Base-by-base conservation (phyloP, 2,888 invertebrate species). In the Mayetiola destructor region DNA sequence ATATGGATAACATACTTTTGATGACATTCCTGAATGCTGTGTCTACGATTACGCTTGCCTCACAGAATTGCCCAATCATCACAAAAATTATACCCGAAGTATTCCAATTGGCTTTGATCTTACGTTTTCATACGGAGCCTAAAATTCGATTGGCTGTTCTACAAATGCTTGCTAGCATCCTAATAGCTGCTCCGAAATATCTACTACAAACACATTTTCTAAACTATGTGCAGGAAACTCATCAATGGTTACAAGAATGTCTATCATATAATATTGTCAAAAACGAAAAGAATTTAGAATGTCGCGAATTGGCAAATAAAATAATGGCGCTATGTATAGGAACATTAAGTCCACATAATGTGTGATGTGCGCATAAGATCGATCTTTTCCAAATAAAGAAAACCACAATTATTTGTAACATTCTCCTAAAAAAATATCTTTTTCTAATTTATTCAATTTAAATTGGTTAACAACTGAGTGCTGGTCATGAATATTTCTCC, bases 81-180 rank as follows among this genome's bases (percentile, higher is more conserved):
- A 69, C 79, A 0, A 76, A 77, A 60, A 85, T 89, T 73, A 81
- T 81, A 1, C 77, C 77, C 60, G 88, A 88, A 64, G 73, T 85
- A 1, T 72, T 88, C 1, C 80, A 81, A 61, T 75, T 88, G 60
- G 75, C 80, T 12, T 76, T 82, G 68, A 78, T 78, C 57, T 70
- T 88, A 62, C 74, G 84, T 39, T 84, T 80, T 64, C 81, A 83
- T 36, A 70, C 76, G 0, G 83, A 88, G 57, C 76, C 81, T 0
- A 80, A 79, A 62, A 79, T 89, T 1, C 76, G 85, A 56, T 69
- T 77, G 18, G 80, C 79, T 5, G 79, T 82, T 0, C 73, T 88
- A n/a, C 77, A 81, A 20, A 73, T 86, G 56, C 69, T 87, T 1
- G 84, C 82, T 0, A 75, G 84, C 0, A 79, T 82, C 0, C 66